Percentiles rank a stretch among this genome's conserved stretches.
These are phyloP conservation scores for Dasypogon diadema DNA, from an alignment of 2,888 invertebrate genomes.

Conservation along the genomic window DNA sequence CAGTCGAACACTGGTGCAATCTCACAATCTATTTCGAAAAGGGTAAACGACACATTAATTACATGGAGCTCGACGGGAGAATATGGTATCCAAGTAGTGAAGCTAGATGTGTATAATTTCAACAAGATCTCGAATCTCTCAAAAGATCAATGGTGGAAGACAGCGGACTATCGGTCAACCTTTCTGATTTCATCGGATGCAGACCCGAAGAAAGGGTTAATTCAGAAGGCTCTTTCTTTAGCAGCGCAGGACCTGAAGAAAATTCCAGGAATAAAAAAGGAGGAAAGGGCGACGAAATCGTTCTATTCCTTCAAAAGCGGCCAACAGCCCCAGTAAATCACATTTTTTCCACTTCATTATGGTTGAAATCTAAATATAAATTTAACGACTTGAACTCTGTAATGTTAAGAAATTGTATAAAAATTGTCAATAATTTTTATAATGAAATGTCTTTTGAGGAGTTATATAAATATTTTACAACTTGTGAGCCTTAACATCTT, in stretches of 20 bases:
- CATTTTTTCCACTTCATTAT: neutral
- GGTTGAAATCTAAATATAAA: neutral
- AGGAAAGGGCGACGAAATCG: neutral
- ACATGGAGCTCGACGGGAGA: neutral
- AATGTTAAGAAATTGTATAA: neutral
- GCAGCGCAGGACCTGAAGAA: neutral
- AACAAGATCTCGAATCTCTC: neutral
- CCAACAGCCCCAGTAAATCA: neutral
- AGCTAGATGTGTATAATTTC: neutral
- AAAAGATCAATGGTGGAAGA: neutral
- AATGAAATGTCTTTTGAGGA: neutral
- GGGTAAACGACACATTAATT: neutral
- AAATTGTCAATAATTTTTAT: neutral
- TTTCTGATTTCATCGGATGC: neutral
- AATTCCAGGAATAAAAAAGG: neutral
- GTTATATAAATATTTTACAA: too few species aligned
- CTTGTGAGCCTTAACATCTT: neutral
- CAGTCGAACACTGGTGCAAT: neutral
- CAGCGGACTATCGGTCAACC: neutral
- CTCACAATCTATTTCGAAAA: neutral
- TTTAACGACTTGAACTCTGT: neutral
- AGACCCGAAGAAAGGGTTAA: neutral
- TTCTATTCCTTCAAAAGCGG: neutral
- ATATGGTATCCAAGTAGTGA: neutral
- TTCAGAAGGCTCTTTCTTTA: neutral